These are phyloP conservation scores for Diplazon laetatorius DNA, from an alignment of 2,888 invertebrate genomes.

Conservation along the genomic window DNA sequence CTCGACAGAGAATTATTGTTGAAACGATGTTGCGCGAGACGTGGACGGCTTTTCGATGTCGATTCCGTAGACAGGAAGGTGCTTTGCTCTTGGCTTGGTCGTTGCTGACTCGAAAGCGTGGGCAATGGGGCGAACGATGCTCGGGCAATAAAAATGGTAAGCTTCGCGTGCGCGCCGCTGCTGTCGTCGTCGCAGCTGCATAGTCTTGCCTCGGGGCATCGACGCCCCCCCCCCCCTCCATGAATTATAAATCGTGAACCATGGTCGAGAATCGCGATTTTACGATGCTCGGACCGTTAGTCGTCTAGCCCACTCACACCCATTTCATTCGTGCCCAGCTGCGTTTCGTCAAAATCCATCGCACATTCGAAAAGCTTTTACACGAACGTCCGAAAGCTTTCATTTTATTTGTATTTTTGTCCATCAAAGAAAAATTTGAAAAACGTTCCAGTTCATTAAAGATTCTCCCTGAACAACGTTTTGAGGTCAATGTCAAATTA, in stretches of 20 bases:
- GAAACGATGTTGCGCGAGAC: background rate
- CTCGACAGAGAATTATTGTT: background rate
- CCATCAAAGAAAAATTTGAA: no score
- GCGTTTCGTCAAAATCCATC: no score
- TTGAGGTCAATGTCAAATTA: no score
- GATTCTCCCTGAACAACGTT: no score
- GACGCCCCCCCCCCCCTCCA: slow-evolving; percentile 14
- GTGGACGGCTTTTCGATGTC: background rate
- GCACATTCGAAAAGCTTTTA: no score
- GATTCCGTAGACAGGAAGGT: slow-evolving; percentile 6
- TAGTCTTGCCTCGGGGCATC: background rate
- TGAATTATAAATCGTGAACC: slow-evolving; percentile 59
- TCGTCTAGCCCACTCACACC: slow-evolving; percentile 3
- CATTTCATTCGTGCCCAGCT: background rate
- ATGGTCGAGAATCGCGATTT: slow-evolving; percentile 35
- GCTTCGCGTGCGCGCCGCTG: slow-evolving; percentile 29
- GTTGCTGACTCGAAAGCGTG: slow-evolving; percentile 29
- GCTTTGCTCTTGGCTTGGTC: slow-evolving; percentile 7
- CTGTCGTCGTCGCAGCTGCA: background rate
- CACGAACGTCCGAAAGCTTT: no score
- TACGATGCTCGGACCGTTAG: slow-evolving; percentile 41
- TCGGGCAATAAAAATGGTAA: slow-evolving; percentile 50
- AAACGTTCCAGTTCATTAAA: no score
- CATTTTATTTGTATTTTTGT: no score
- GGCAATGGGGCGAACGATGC: slow-evolving; percentile 50